These are phyloP conservation scores for Protodeltote pygarga DNA, from an alignment of 2,888 invertebrate genomes.

Conservation along the genomic window DNA sequence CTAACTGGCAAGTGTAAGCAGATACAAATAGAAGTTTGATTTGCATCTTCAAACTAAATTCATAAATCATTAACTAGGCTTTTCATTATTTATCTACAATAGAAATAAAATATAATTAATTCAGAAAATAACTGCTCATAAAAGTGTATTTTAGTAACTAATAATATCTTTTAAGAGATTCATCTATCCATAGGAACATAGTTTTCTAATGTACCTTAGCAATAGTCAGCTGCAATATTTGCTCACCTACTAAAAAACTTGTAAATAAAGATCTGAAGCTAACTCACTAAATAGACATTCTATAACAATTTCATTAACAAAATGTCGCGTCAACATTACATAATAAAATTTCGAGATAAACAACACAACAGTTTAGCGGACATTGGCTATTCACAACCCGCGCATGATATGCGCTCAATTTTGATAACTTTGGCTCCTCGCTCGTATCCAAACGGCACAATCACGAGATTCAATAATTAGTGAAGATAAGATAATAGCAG, in stretches of 20 bases:
- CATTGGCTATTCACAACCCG: conserved; percentile 75
- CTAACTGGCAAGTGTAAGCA: conserved; percentile 31
- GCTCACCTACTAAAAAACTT: conserved; percentile 45
- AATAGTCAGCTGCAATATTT: conserved; percentile 51
- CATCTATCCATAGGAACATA: conserved; percentile 64
- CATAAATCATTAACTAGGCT: conserved; percentile 7
- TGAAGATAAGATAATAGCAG: conserved; percentile 45
- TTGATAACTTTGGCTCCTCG: conserved; percentile 76
- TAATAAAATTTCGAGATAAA: conserved; percentile 79
- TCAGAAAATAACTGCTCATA: conserved; percentile 45
- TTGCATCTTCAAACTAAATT: conserved; percentile 14
- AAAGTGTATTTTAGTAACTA: conserved; percentile 47
- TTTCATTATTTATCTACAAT: conserved; percentile 23
- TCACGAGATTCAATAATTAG: conserved; percentile 36
- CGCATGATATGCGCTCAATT: conserved; percentile 62
- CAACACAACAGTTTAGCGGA: conserved; percentile 70
- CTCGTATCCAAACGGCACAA: conserved; percentile 51
- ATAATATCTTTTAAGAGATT: conserved; percentile 65
- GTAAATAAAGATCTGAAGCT: conserved; percentile 53
- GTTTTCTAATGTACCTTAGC: conserved; percentile 50
- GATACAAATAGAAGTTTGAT: conserved; percentile 2
- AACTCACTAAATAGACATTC: conserved; percentile 55
- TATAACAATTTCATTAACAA: conserved; percentile 52
- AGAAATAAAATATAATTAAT: conserved; percentile 34
- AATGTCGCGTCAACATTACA: conserved; percentile 64